Conservation (phyloP, 2,113 vertebrate genomes). For the Psittacus erithacus region DNA sequence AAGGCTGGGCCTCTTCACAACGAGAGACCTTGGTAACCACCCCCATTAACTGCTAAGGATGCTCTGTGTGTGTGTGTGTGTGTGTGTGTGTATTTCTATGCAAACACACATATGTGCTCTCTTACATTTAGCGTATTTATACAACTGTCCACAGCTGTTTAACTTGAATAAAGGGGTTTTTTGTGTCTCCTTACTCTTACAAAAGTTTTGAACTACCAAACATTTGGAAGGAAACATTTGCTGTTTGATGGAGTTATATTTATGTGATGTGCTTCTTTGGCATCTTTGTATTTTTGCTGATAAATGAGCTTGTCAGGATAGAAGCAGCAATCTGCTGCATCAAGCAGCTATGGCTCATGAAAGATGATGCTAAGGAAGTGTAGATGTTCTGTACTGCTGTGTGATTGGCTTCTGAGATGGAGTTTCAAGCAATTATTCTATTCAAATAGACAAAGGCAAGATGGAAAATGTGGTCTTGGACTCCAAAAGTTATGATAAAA, state of each 20-base stretch:
- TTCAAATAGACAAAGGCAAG: not conserved
- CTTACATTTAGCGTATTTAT: not conserved
- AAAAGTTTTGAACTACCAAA: not conserved
- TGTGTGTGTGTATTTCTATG: not conserved
- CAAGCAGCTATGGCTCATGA: not conserved
- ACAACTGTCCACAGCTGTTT: not conserved
- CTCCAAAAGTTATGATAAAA: not conserved
- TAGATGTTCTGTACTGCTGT: not conserved
- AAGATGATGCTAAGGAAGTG: not conserved
- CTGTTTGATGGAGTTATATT: not conserved
- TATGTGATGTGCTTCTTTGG: not conserved
- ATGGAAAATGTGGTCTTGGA: not conserved
- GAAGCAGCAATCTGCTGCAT: not conserved
- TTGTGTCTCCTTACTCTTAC: not conserved
- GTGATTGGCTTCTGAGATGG: not conserved
- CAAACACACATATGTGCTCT: not conserved
- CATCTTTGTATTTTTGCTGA: not conserved
- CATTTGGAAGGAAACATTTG: not conserved
- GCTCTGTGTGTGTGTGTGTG: not conserved
- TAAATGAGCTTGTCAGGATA: not conserved
- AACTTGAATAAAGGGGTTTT: not conserved
- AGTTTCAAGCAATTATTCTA: not conserved
- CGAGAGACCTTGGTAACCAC: not conserved
- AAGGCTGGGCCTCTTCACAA: too few relatives aligned
- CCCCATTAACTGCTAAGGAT: not conserved